Conservation (phyloP, 2,797 vertebrate genomes). For the Gastrophryne carolinensis region DNA sequence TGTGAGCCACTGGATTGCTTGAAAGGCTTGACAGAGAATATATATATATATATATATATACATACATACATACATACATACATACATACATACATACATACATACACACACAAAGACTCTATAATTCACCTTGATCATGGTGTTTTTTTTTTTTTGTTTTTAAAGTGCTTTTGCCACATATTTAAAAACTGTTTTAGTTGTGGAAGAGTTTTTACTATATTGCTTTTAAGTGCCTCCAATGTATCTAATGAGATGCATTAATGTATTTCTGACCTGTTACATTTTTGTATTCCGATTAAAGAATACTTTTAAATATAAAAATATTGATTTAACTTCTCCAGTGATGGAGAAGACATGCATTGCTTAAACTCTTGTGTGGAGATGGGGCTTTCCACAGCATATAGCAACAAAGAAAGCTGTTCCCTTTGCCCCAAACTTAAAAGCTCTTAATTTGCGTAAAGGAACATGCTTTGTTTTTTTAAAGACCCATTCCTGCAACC, state of each 20-base stretch:
- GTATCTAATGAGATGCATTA: background rate
- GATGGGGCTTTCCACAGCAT: background rate
- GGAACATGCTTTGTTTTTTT: too few relatives aligned
- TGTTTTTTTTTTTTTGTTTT: too few relatives aligned
- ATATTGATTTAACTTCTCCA: background rate
- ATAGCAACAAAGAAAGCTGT: too few relatives aligned
- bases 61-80: too few relatives aligned
- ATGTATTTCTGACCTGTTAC: background rate
- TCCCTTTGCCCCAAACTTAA: too few relatives aligned
- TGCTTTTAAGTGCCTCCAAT: slow-evolving; percentile 38
- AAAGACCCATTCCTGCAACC: too few relatives aligned
- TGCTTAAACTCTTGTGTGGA: background rate
- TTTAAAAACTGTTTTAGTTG: background rate
- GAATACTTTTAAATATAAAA: background rate
- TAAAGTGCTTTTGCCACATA: background rate
- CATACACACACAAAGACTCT: background rate
- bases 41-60: too few relatives aligned
- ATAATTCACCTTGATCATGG: background rate
- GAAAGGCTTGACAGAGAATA: slow-evolving; percentile 19
- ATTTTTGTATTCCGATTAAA: background rate
- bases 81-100: too few relatives aligned
- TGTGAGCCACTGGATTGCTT: slow-evolving; percentile 44
- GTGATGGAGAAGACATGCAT: background rate
- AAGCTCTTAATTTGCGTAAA: too few relatives aligned
- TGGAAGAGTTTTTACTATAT: slow-evolving; percentile 10